Percentiles rank a stretch among this genome's conserved stretches.
Conservation (phyloP, 2,113 vertebrate genomes). For the Heteronetta atricapilla region DNA sequence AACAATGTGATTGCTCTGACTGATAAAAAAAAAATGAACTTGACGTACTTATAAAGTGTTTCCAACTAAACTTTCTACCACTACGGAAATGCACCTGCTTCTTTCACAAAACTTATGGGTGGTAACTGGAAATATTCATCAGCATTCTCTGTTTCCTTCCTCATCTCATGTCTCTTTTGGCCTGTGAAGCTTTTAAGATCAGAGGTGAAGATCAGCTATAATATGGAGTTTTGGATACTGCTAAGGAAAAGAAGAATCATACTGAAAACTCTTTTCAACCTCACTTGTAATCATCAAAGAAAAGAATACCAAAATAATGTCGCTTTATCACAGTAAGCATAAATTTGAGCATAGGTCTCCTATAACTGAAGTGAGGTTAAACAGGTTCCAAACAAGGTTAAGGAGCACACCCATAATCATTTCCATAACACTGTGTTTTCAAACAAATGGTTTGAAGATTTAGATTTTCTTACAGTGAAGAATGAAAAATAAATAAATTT, state of each 20-base stretch:
- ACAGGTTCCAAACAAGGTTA: neutral
- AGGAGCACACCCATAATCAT: neutral
- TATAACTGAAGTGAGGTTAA: neutral
- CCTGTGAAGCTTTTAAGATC: neutral
- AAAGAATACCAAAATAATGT: neutral
- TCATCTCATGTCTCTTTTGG: neutral
- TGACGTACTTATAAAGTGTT: neutral
- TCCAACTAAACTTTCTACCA: neutral
- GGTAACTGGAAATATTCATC: neutral
- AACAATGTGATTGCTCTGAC: neutral
- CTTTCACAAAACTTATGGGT: neutral
- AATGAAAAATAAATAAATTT: neutral
- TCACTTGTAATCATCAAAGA: neutral
- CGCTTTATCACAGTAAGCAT: neutral
- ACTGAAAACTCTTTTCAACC: neutral
- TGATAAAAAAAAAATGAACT: neutral
- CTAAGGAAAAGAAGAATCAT: neutral
- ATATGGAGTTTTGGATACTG: neutral
- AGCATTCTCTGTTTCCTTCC: neutral
- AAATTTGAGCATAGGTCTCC: neutral
- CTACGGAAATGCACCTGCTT: neutral
- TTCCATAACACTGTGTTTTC: neutral
- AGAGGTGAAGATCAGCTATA: neutral
- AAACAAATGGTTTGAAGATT: neutral
- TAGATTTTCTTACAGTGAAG: neutral